Evolutionary conservation across 2,888 invertebrate genomes (phyloP), one percentile per base, ranked within the genome.

Genomic region (Aleiodes testaceus): DNA sequence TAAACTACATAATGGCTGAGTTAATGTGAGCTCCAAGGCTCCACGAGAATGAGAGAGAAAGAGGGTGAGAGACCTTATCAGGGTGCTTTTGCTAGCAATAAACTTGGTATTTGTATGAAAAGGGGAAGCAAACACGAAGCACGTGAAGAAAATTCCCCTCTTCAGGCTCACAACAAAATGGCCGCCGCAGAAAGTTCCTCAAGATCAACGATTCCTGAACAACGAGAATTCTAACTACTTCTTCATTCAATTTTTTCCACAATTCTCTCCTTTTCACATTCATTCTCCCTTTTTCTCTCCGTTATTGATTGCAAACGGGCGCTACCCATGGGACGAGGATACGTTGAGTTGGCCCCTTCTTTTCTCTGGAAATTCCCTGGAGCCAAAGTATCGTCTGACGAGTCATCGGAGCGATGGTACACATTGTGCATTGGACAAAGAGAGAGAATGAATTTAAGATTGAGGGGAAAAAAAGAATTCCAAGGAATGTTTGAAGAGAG

Each of bases 1-100:
- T 77, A 77, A 76, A 78, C 69, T 50, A 68, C 66, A 70, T 72
- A 70, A 75, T 78, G 77, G 76, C 74, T 77, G 76, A 78, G 73
- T 70, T 70, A 70, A 70, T 70, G 70, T 70, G 59, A 59, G 59
- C 66, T 42, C 59, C 49, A 16, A 47, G 66, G 70, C 65, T 12
- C 45, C 64, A 47, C 20, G 53, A 61, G 26, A 18, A 63, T 22
- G 42, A 36, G 47, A 36, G 47, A 12, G 45, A 12, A 7, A 20
- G 26, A 26, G 14, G 49, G 42, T 69, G n/a, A 22, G 20, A 20
- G 14, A 65, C 59, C 49, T 70, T 70, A 70, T 70, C 66, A 49
- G 59, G 14, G 55, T 65, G 59, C 59, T 70, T 70, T 70, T 45
- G 53, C 64, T 30, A 55, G 69, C 69, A 65, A 70, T 70, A 70